A percentile compares a stretch with the other conserved stretches of the same genome.
These are phyloP conservation scores for Baryphthengus martii DNA, from an alignment of 2,113 vertebrate genomes.

Conservation along the genomic window DNA sequence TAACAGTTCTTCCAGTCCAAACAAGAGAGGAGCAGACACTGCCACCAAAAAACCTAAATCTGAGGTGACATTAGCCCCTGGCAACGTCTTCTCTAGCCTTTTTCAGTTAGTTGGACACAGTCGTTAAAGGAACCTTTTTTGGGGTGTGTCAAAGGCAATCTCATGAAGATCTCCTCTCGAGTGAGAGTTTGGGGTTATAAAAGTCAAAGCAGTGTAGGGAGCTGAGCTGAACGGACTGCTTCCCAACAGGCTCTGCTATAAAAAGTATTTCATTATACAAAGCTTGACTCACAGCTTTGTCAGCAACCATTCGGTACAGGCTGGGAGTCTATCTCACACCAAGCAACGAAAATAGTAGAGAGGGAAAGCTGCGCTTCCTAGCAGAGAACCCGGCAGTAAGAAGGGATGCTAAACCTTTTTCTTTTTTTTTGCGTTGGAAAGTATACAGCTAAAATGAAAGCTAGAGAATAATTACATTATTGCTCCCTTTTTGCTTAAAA, in stretches of 20 bases:
- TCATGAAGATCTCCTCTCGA: background rate
- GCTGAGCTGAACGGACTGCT: background rate
- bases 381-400: background rate
- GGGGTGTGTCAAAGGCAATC: slow-evolving; percentile 15
- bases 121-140: background rate
- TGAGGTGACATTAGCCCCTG: slow-evolving; percentile 22
- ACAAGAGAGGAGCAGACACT: background rate
- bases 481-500: background rate
- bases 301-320: background rate
- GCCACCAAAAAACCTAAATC: background rate
- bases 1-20: background rate
- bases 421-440: background rate
- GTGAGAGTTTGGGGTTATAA: background rate
- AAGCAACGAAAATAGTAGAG: background rate
- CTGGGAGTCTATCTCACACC: background rate
- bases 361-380: background rate
- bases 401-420: background rate
- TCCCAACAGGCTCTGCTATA: background rate
- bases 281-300: slow-evolving; percentile 11
- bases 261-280: background rate
- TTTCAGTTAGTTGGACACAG: background rate
- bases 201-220: slow-evolving; percentile 2
- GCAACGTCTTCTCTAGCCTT: background rate
- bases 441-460: background rate
- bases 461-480: background rate